These are phyloP conservation scores for Laothoe populi DNA, from an alignment of 2,888 invertebrate species.

Conservation along the genomic window DNA sequence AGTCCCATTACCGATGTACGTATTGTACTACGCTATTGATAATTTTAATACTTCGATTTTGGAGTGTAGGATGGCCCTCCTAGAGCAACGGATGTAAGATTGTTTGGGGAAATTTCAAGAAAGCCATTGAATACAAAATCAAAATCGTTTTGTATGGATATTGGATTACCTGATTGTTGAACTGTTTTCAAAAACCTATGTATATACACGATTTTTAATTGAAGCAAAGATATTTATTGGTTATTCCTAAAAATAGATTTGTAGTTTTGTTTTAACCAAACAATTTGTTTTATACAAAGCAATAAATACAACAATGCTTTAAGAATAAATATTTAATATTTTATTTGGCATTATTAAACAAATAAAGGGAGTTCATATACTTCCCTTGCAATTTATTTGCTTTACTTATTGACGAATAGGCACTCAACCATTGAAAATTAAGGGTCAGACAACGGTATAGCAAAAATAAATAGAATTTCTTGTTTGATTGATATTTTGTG, in stretches of 20 bases:
- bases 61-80: neutral
- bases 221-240: too few species aligned
- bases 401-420: slow-evolving; percentile 9
- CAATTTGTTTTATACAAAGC: too few species aligned
- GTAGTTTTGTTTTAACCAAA: too few species aligned
- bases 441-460: neutral
- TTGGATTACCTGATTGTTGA: too few species aligned
- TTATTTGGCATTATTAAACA: neutral
- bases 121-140: too few species aligned
- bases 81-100: neutral
- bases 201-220: too few species aligned
- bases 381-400: neutral
- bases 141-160: too few species aligned
- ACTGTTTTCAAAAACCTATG: too few species aligned
- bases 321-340: neutral
- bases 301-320: neutral
- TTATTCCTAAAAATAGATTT: too few species aligned
- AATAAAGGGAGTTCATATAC: neutral
- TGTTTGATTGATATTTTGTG: too few species aligned
- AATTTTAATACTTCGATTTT: neutral
- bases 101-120: neutral
- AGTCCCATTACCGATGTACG: neutral
- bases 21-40: slow-evolving; percentile 9
- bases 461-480: slow-evolving; percentile 1
- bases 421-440: slow-evolving; percentile 14